Evolutionary conservation across 37 sponge, comb jelly and placozoan species (phyloP).

Genomic region (Bolinopsis microptera): DNA sequence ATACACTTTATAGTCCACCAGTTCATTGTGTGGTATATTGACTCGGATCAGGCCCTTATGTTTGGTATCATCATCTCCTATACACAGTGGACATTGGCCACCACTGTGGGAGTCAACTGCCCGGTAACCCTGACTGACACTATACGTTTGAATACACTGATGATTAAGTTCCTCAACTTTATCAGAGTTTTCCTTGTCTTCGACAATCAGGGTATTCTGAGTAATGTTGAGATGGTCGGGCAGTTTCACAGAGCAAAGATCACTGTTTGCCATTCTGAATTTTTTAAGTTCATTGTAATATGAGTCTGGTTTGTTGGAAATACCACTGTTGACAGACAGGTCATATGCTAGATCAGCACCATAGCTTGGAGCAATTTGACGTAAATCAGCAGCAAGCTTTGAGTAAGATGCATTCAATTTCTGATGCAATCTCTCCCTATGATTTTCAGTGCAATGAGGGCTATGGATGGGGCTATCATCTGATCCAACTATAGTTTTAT

Average conservation of each 20-base stretch:
- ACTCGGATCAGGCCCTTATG: conserved; percentile 57
- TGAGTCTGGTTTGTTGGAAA: conserved; percentile 19
- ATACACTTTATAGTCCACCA: conserved; percentile 38
- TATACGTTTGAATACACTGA: conserved; percentile 57
- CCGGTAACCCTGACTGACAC: not conserved
- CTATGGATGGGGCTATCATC: conserved; percentile 22
- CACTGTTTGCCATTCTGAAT: conserved; percentile 32
- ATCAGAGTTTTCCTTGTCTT: not conserved
- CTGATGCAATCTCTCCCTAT: conserved; percentile 1
- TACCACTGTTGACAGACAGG: not conserved
- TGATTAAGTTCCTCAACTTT: not conserved
- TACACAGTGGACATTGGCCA: conserved; percentile 36
- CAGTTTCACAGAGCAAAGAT: conserved; percentile 21
- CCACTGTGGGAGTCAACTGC: conserved; percentile 37
- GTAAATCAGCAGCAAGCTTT: conserved; percentile 46
- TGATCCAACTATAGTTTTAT: not conserved
- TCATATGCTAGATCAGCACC: not conserved
- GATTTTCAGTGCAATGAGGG: conserved; percentile 17
- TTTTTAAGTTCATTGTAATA: conserved; percentile 12
- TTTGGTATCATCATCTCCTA: conserved; percentile 25
- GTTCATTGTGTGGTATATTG: not conserved
- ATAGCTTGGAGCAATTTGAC: conserved; percentile 17
- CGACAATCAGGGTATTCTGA: not conserved
- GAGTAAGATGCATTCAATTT: conserved; percentile 54
- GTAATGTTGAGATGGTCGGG: not conserved